Evolutionary conservation across 2,113 vertebrate species (phyloP).

Genomic region (Neolamprologus longior): DNA sequence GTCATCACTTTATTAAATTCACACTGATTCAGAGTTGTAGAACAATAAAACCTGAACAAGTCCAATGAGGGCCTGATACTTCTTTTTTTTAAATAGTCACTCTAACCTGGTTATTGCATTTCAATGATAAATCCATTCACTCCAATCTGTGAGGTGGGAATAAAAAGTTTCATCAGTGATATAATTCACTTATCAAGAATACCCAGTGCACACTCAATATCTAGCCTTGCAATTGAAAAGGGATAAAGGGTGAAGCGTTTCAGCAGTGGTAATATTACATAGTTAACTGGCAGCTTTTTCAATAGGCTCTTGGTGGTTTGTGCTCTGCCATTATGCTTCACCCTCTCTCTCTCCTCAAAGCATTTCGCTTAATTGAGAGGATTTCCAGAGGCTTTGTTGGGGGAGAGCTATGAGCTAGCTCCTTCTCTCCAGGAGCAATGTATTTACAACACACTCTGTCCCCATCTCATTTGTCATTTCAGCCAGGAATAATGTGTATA

Average conservation of each 20-base stretch:
- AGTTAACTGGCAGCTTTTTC: slow-evolving; percentile 53
- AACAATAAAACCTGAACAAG: not conserved
- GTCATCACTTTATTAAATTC: not conserved
- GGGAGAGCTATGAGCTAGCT: slow-evolving; percentile 3
- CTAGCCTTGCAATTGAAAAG: slow-evolving; percentile 40
- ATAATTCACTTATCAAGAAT: slow-evolving; percentile 51
- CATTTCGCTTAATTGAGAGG: slow-evolving; percentile 49
- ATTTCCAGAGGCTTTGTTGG: slow-evolving; percentile 50
- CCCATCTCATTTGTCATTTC: slow-evolving; percentile 53
- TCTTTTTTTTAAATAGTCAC: not conserved
- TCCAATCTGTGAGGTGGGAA: not conserved
- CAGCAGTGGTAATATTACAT: slow-evolving; percentile 39
- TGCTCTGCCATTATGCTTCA: slow-evolving; percentile 38
- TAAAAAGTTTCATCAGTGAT: slow-evolving; percentile 32
- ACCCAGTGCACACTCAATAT: slow-evolving; percentile 27
- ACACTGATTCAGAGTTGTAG: not conserved
- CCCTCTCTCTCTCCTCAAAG: slow-evolving; percentile 27
- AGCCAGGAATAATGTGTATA: slow-evolving; percentile 42
- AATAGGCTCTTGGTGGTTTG: slow-evolving; percentile 53
- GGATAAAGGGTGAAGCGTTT: slow-evolving; percentile 42
- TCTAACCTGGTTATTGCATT: not conserved
- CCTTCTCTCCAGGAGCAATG: slow-evolving; percentile 29
- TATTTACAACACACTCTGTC: slow-evolving; percentile 48
- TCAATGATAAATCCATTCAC: not conserved
- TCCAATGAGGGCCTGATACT: not conserved